A percentile compares a stretch with the other conserved stretches of the same genome.
Conservation (phyloP, 2,113 vertebrate genomes). For the Calyptomena viridis region DNA sequence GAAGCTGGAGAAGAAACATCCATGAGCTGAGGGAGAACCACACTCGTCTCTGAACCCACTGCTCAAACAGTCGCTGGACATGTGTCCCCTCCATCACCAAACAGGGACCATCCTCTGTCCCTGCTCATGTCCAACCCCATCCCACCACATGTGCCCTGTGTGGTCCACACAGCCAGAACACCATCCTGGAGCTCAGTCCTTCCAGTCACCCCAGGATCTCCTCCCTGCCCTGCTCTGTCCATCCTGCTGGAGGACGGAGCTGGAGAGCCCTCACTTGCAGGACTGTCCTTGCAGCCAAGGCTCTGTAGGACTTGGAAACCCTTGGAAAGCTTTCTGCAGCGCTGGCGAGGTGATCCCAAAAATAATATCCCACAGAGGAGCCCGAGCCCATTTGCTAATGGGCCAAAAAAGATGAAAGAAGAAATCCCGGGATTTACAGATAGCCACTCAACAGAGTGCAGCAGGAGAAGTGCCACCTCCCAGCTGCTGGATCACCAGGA, state of each 20-base stretch:
- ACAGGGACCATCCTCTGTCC: background rate
- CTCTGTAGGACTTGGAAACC: background rate
- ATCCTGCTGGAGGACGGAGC: rapidly evolving
- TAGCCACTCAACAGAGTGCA: rapidly evolving
- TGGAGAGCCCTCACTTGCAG: background rate
- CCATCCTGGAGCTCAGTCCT: background rate
- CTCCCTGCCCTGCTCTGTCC: background rate
- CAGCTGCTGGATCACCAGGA: background rate
- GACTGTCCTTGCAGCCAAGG: background rate
- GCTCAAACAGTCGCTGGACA: rapidly evolving
- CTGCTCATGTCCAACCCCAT: rapidly evolving
- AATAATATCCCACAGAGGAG: rapidly evolving
- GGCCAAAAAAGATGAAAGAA: background rate
- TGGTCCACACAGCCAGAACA: background rate
- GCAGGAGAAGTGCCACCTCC: background rate
- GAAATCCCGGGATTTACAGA: background rate
- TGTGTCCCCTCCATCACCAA: background rate
- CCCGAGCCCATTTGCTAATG: rapidly evolving
- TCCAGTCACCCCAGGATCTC: background rate
- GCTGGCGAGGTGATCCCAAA: background rate
- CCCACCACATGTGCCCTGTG: rapidly evolving
- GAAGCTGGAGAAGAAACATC: background rate
- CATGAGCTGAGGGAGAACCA: background rate
- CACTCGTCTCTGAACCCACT: background rate
- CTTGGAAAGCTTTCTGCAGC: background rate